Base-by-base conservation (phyloP, 2,797 vertebrate species). In the Melanogrammus aeglefinus region DNA sequence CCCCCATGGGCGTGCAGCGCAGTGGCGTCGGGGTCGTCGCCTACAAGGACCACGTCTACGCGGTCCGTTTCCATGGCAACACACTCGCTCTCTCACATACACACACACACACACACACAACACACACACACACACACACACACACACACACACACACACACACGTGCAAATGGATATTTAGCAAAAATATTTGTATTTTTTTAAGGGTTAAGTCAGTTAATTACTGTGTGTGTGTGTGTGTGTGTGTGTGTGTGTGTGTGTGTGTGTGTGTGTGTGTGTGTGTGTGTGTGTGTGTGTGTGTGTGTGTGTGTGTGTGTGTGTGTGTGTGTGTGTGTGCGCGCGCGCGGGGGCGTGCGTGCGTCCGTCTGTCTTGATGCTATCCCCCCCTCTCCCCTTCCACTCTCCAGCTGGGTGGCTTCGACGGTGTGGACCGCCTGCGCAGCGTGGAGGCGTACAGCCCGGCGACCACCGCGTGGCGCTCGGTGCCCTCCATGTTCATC, bases 371-470 rank as follows among this genome's bases (percentile, higher is more conserved):
- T 35, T 14, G 72, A 8, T 16, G 33, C 29, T 21, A 13, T 33
- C 72, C 21, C 36, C 38, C 7, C 35, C 35, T 0, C 6, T 1
- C 35, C 35, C 44, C 12, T 47, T 39, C 39, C 41, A 7, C 35
- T 1, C 7, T 39, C 10, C 86, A 96, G 96, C 94, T 95, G 1
- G 95, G 96, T 4, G 96, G 96, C n/a, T 95, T 89, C 7, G 89
- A 94, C 0, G 93, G 95, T 0, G 41, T 38, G 4, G 87, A 80
- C 72, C 90, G 93, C 0, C 89, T 95, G 3, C 79, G 83, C 72
- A 96, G 77, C 0, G 94, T 78, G 0, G 96, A 97, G 85, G 92
- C 86, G 9, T 97, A 96, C 88, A 93, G 90, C 85, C 95, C 95
- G 0, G 0, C 16, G 1, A 80, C 85, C 78, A 90, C 95, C 51